Evolutionary conservation across 2,888 invertebrate species (phyloP), one percentile per base, ranked within the genome.

Genomic region (Lycia hirtaria): DNA sequence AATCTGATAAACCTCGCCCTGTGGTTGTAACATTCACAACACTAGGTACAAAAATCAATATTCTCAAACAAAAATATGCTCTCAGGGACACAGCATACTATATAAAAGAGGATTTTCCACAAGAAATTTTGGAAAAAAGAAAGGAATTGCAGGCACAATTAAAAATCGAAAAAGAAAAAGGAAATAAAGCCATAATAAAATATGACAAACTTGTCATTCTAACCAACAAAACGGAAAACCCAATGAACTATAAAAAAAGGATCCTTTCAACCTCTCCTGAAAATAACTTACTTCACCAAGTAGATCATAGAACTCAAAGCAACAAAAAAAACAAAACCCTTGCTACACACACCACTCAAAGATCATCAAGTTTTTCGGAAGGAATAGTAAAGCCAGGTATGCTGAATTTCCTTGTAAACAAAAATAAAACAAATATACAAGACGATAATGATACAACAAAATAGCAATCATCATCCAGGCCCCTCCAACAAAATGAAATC

Each of bases 91-190:
- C 54, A 10, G 1, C 7, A 12, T 55, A 33, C 12, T 55, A 55
- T 12, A 17, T 55, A 0, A 55, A 55, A 33, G 54, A 55, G 41
- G 54, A 55, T 17, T 55, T 22, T 19, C 54, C 54, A 17, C 32
- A 41, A 47, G 15, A 54, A 9, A 32, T 54, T 6, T 14, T 47
- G 20, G 47, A 54, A 20, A 54, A 54, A 19, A 30, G 54, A 17
- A 55, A 22, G 28, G 49, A 49, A 17, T 14, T 49, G 28, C 49
- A 49, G 26, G 54, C 47, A 32, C 47, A 55, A 19, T 7, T 48
- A 7, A 28, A 41, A 33, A 9, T 22, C 4, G n/a, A n/a, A n/a
- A n/a, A n/a, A n/a, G n/a, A n/a, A n/a, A n/a, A n/a, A n/a, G n/a
- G n/a, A n/a, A n/a, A 53, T 19, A 12, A 6, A 6, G 45, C 45